Percentiles rank a stretch among this genome's conserved stretches.
Evolutionary conservation across 2,113 vertebrate species (phyloP).

Genomic region (Gobiocypris rarus): DNA sequence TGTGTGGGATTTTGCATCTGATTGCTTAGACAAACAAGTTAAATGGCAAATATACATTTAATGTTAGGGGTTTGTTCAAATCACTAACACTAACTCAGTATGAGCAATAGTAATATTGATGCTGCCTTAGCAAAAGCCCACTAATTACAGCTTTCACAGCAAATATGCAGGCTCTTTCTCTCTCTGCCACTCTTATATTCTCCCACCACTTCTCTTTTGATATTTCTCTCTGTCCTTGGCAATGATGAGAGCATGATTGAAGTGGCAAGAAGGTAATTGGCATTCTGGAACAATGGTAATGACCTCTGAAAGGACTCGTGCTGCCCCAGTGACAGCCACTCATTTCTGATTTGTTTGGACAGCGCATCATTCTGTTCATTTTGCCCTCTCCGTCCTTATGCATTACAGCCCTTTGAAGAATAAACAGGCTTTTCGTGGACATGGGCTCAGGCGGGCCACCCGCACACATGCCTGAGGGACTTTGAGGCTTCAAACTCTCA

Average conservation of each 20-base stretch:
- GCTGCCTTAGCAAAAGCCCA: not conserved
- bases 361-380: conserved; percentile 48
- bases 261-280: conserved; percentile 52
- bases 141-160: not conserved
- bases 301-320: conserved; percentile 37
- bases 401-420: not conserved
- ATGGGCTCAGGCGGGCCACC: not conserved
- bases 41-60: not conserved
- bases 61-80: not conserved
- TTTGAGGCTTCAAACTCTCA: not conserved
- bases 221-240: conserved; percentile 41
- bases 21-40: not conserved
- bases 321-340: conserved; percentile 30
- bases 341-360: conserved; percentile 61
- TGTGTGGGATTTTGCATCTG: not conserved
- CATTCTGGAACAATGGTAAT: conserved; percentile 52
- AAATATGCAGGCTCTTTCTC: not conserved
- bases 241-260: conserved; percentile 60
- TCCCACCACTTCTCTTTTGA: not conserved
- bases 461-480: not conserved
- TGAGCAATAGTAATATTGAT: not conserved
- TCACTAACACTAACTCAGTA: not conserved
- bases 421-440: conserved; percentile 6
- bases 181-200: not conserved
- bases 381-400: conserved; percentile 46